These are phyloP conservation scores for Poeciliopsis infans DNA, from an alignment of 2,797 vertebrate species.

Conservation along the genomic window DNA sequence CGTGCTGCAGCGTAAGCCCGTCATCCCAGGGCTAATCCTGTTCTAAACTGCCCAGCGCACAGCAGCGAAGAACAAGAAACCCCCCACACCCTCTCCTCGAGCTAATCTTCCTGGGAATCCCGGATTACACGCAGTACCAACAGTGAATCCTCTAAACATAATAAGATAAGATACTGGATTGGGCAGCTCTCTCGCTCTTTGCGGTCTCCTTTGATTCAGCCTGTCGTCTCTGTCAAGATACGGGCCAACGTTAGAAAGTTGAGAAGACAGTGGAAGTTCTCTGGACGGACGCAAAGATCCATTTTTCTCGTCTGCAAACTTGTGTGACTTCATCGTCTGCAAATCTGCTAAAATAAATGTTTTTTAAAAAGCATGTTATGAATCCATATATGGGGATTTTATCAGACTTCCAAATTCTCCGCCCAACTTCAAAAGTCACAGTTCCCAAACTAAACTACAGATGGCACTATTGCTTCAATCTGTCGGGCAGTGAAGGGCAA, in stretches of 20 bases:
- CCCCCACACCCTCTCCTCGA: conserved; percentile 41
- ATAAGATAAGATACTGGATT: conserved; percentile 35
- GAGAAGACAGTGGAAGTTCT: conserved; percentile 7
- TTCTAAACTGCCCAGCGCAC: conserved; percentile 58
- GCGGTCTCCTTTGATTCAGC: conserved; percentile 18
- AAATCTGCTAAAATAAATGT: conserved; percentile 22
- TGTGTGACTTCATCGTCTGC: conserved; percentile 36
- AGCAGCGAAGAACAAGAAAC: conserved; percentile 48
- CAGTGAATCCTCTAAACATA: conserved; percentile 61
- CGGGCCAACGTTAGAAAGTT: not conserved
- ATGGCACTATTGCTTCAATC: conserved; percentile 83
- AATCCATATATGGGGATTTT: conserved; percentile 6
- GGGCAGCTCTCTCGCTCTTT: conserved; percentile 32
- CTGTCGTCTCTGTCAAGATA: conserved; percentile 29
- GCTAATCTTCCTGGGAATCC: conserved; percentile 63
- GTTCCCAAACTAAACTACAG: conserved; percentile 77
- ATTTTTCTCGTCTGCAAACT: conserved; percentile 33
- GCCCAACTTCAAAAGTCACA: not conserved
- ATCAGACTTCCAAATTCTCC: conserved; percentile 22
- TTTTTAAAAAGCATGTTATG: not conserved
- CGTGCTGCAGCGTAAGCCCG: conserved; percentile 40
- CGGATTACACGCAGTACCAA: conserved; percentile 64
- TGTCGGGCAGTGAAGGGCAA: conserved; percentile 26
- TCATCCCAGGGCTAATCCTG: conserved; percentile 58
- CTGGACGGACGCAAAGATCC: conserved; percentile 4